Conservation (phyloP, 2,888 invertebrate genomes). For the Eucera pruinosa region DNA sequence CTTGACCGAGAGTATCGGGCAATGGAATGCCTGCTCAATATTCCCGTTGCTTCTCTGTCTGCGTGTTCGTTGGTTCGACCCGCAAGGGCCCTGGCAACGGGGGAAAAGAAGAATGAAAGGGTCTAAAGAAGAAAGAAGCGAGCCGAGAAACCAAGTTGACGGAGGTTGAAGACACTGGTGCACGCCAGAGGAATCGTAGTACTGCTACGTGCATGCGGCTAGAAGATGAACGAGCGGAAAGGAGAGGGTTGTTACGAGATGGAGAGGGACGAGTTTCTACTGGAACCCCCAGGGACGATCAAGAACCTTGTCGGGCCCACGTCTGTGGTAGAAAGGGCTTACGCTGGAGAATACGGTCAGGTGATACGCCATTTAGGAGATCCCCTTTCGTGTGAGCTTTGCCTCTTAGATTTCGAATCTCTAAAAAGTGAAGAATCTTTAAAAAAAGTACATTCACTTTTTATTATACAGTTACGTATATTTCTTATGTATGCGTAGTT, state of each 20-base stretch:
- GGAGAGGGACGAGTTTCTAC: slow-evolving; percentile 50
- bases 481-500: too few relatives aligned
- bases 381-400: not conserved
- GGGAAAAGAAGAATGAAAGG: slow-evolving; percentile 29
- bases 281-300: slow-evolving; percentile 68
- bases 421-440: not conserved
- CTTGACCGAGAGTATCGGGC: slow-evolving; percentile 25
- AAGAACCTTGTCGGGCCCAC: slow-evolving; percentile 56
- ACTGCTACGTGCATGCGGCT: slow-evolving; percentile 43
- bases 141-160: slow-evolving; percentile 51
- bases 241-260: slow-evolving; percentile 33
- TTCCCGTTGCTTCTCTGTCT: slow-evolving; percentile 38
- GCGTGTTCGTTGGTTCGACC: slow-evolving; percentile 3
- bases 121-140: slow-evolving; percentile 23
- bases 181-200: slow-evolving; percentile 13
- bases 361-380: not conserved
- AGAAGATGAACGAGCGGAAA: slow-evolving; percentile 42
- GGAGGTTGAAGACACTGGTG: slow-evolving; percentile 41
- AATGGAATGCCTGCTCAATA: slow-evolving; percentile 54
- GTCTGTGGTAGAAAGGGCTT: slow-evolving; percentile 2
- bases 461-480: too few relatives aligned
- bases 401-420: not conserved
- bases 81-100: not conserved
- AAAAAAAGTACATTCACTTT: not conserved
- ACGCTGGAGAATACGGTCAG: slow-evolving; percentile 4